phyloP scores from a whole-genome alignment of 2,888 invertebrate species.

The Fabriciana adippe region DNA sequence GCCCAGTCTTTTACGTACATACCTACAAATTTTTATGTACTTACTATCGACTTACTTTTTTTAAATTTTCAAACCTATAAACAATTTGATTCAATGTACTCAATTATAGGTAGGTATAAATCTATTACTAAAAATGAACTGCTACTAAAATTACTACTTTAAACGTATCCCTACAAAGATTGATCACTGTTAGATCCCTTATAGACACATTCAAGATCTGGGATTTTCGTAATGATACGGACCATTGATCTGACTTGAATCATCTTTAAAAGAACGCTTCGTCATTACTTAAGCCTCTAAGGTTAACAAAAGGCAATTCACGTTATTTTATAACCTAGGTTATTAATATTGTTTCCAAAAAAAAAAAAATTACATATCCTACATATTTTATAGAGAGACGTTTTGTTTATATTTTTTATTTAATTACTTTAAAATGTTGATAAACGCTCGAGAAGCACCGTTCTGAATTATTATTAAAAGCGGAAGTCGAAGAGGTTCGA shows the following conservation, averaged over 20 bases:
- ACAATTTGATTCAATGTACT: too few relatives aligned
- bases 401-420: too few relatives aligned
- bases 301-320: conserved; percentile 26
- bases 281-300: conserved; percentile 39
- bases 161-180: conserved; percentile 29
- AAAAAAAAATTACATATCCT: neutral
- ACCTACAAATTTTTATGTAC: too few relatives aligned
- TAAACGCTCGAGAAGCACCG: too few relatives aligned
- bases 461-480: too few relatives aligned
- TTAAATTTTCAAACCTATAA: too few relatives aligned
- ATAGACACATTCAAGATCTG: conserved; percentile 47
- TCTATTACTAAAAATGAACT: neutral
- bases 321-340: conserved; percentile 14
- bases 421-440: too few relatives aligned
- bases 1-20: too few relatives aligned
- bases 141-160: conserved; percentile 15
- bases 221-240: conserved; percentile 61
- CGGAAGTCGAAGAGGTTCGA: too few relatives aligned
- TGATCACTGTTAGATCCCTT: conserved; percentile 39
- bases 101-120: too few relatives aligned
- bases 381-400: neutral
- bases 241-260: conserved; percentile 58
- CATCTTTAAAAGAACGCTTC: conserved; percentile 40
- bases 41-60: too few relatives aligned
- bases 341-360: conserved; percentile 3